Evolutionary conservation across 1,140 invertebrate genomes (phyloP).

Genomic region (Drosophila watanabei): DNA sequence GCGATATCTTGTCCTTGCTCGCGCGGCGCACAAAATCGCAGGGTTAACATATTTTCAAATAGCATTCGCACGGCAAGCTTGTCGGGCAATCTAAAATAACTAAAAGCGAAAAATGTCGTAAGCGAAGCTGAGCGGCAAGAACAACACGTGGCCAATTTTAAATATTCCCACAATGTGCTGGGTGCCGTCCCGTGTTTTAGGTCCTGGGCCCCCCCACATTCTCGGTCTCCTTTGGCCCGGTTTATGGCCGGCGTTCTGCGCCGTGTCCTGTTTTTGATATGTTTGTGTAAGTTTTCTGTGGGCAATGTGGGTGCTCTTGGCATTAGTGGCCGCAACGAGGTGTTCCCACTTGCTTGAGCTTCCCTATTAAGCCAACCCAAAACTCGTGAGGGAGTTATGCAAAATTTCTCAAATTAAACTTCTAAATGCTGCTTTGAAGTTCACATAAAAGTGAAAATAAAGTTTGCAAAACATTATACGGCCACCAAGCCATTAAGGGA

Average conservation of each 20-base stretch:
- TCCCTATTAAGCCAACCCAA: no score
- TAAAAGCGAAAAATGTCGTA: conserved; percentile 50
- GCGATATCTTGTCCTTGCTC: conserved; percentile 33
- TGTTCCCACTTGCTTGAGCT: conserved; percentile 24
- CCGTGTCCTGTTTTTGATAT: conserved; percentile 74
- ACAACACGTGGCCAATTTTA: conserved; percentile 65
- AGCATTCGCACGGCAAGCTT: conserved; percentile 54
- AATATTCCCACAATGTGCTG: conserved; percentile 70
- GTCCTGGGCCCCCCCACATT: neutral
- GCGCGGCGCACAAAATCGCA: conserved; percentile 43
- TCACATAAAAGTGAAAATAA: neutral
- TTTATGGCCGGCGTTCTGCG: conserved; percentile 67
- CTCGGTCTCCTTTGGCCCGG: conserved; percentile 40
- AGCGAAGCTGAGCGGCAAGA: conserved; percentile 19
- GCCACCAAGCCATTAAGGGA: no score
- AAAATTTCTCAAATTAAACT: neutral
- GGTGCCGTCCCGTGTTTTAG: conserved; percentile 9
- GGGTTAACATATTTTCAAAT: conserved; percentile 57
- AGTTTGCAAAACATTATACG: neutral
- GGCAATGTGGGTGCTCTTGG: conserved; percentile 64
- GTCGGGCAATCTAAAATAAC: conserved; percentile 49
- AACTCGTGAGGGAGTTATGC: neutral
- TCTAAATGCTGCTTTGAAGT: conserved; percentile 6
- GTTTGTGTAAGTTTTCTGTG: conserved; percentile 64
- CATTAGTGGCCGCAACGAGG: conserved; percentile 29